phyloP scores from a whole-genome alignment of 2,113 vertebrate genomes.

The Forbesichthys papilliferus region DNA sequence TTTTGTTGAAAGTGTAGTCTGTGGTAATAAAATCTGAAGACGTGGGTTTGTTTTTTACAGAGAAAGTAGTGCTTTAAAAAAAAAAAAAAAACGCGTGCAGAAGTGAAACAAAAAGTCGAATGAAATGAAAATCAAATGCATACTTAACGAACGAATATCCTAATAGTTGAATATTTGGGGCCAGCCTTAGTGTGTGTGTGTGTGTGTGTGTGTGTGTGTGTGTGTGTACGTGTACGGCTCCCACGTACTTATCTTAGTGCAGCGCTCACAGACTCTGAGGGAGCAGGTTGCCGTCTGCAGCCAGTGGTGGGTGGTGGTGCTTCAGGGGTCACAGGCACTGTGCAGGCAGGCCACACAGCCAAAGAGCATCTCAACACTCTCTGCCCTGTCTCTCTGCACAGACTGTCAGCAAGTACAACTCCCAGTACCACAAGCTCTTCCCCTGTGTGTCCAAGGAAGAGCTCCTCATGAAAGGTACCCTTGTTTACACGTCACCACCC shows the following conservation, averaged over 20 bases:
- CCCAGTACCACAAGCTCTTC: constrained; percentile 97
- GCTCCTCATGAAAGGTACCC: constrained; percentile 91
- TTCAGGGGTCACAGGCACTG: constrained; percentile 35
- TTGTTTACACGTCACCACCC: neutral
- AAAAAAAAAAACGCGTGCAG: too few relatives aligned
- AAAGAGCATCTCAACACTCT: constrained; percentile 77
- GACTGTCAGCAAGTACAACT: constrained; percentile 94
- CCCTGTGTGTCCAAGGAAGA: constrained; percentile 90
- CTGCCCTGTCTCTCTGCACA: constrained; percentile 79
- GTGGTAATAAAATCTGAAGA: too few relatives aligned
- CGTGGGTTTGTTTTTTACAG: too few relatives aligned
- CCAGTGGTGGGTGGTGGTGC: constrained; percentile 38
- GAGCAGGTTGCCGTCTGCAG: constrained; percentile 63
- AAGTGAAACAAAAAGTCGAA: too few relatives aligned
- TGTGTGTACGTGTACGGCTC: constrained; percentile 69
- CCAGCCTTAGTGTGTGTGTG: constrained; percentile 34
- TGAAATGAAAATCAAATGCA: too few relatives aligned
- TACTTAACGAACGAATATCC: too few relatives aligned
- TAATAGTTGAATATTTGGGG: neutral
- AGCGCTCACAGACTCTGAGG: constrained; percentile 70
- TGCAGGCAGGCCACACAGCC: constrained; percentile 61
- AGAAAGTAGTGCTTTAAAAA: too few relatives aligned
- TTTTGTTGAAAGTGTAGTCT: too few relatives aligned
- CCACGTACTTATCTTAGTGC: constrained; percentile 80
- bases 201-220: constrained; percentile 39